Evolutionary conservation across 2,797 vertebrate species (phyloP), one percentile per base, ranked within the genome.

Genomic region (Clarias fuscus): DNA sequence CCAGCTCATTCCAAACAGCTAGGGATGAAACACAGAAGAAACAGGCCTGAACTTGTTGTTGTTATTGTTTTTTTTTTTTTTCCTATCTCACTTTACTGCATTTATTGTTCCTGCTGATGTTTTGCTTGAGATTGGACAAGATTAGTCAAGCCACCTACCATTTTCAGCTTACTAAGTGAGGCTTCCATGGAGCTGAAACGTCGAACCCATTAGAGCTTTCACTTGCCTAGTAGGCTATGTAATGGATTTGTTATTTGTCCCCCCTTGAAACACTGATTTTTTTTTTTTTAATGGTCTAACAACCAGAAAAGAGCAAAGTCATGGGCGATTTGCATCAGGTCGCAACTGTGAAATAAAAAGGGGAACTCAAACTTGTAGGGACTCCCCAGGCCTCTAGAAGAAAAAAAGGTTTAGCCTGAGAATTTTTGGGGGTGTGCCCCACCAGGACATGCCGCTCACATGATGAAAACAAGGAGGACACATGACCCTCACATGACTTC

Each of bases 401-500:
- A 56, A 67, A 67, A 72, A 59, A 40, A 65, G 48, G 53, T 81
- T 30, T 73, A 56, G 86, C 48, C 48, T 82, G 61, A 72, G 87
- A 80, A 88, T 67, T 82, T 88, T 90, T 90, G 71, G 85, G 91
- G 93, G 92, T 92, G 90, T 94, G 94, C 86, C 90, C 92, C 92
- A 30, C 91, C 82, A 88, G 71, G 27, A 90, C 76, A 82, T 89
- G 86, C 83, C 86, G 40, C 90, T 93, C 94, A 95, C 92, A 95
- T 94, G 95, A 77, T 73, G 37, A 90, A 90, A 91, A 93, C 91
- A 94, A 91, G 89, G 91, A 84, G 86, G 88, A 85, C 94, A 92
- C 92, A 93, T 95, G 95, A 95, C 90, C 87, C 65, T 86, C 94
- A 92, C 92, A 94, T 94, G 94, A 95, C 92, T 91, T 88, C 85